Base-by-base conservation (phyloP, 2,797 vertebrate species). In the Enteromius trimaculatus region DNA sequence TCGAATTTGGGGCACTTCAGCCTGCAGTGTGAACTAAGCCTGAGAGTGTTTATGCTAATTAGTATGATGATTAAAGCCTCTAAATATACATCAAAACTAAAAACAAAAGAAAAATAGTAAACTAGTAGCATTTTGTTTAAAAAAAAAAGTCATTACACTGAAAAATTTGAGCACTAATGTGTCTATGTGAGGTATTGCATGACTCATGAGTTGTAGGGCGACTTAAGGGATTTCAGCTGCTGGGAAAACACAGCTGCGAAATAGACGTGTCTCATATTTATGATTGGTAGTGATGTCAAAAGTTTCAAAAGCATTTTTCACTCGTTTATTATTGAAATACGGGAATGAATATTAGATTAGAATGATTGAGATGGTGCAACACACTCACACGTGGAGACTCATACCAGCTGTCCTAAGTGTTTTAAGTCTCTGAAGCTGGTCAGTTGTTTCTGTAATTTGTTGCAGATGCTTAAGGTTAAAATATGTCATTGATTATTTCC, bases 381-480 rank as follows among this genome's bases (percentile, higher is more conserved):
- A 58, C 44, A 79, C 16, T 69, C 51, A 51, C 51, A 74, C 26
- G 70, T 53, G 60, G 51, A 60, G 19, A 31, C 65, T 76, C 58
- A 39, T 76, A 82, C 66, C 81, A 77, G 72, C 49, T 68, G 81
- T 69, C 26, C 70, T 26, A 23, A 53, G n/a, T 44, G 60, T 53
- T 80, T 68, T 80, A 51, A 77, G 53, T 53, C 58, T 69, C 68
- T 26, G 13, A 49, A 82, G 44, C 80, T 23, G 66, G 74, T 62
- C 80, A 64, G 51, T 72, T 76, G 75, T 62, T 80, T 79, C 26
- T 1, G 9, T 85, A 75, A 87, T 85, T 68, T 70, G 26, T 8
- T 17, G 42, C 77, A 80, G 83, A 86, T 86, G 85, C 78, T 81
- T n/a, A 23, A 65, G 62, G 49, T 44, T 82, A 69, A 70, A 69